Base-by-base conservation (phyloP, 1,140 invertebrate genomes). In the Prorops nasuta region DNA sequence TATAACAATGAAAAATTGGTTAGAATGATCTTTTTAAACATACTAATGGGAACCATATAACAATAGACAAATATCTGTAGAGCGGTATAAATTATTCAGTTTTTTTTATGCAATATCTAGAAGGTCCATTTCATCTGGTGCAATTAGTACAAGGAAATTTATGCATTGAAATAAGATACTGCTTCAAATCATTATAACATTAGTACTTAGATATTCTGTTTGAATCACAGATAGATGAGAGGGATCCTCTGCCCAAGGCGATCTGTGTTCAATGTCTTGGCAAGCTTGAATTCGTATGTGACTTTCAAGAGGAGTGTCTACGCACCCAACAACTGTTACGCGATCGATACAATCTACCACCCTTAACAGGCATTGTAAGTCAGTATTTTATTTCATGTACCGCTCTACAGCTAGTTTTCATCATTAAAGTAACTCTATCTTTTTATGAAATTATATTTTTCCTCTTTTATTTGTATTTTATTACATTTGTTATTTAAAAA, bases 231-330 rank as follows among this genome's bases (percentile, higher is more conserved):
- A 78, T 78, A 66, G 73, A 76, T 65, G 73, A 78, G 55, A 73
- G 56, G 63, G 76, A 78, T 70, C 67, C 68, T 65, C 66, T 78
- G 49, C 74, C 76, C 37, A 78, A 78, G 60, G 62, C 62, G 55
- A 78, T 78, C 57, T 78, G 76, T 63, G 71, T 78, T 60, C 74
- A 78, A 47, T 78, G 76, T 69, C 60, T 78, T 63, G 74, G 74
- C 28, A 78, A 78, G 61, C 71, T 78, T 41, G 76, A 78, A 71
- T 78, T 77, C 52, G 72, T 78, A 65, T 78, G 76, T 46, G 76
- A 78, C 58, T 78, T 78, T 49, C 76, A 78, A 74, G 76, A 78
- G 59, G 72, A 77, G 60, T 78, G 74, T 70, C 69, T 76, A 46
- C 74, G 71, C 46, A 76, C 72, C 51, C 75, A 77, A 66, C 63